These are phyloP conservation scores for Metacarcinus magister DNA, from an alignment of 2,888 invertebrate genomes.

Conservation along the genomic window DNA sequence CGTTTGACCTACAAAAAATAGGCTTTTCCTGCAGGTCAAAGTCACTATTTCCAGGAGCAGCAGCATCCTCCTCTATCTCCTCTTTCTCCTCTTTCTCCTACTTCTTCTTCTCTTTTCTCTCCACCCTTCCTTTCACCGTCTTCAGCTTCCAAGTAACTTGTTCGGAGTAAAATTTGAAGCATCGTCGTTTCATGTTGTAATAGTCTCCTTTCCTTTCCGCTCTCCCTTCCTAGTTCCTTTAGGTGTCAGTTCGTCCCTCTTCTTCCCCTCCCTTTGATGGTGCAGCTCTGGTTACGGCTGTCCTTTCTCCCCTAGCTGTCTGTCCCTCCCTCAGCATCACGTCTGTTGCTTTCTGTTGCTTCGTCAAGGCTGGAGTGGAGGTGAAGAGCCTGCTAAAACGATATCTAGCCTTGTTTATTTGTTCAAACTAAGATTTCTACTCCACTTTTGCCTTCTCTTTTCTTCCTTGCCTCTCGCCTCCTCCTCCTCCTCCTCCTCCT, in stretches of 20 bases:
- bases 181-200: not conserved
- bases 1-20: no score
- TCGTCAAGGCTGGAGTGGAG: not conserved
- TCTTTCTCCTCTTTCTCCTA: not conserved
- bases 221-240: not conserved
- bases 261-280: not conserved
- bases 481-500: not conserved
- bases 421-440: not conserved
- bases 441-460: not conserved
- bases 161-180: not conserved
- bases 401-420: not conserved
- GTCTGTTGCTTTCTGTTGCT: not conserved
- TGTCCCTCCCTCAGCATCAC: not conserved
- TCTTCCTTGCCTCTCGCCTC: not conserved
- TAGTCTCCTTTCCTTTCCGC: not conserved
- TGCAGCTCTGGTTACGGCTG: no score
- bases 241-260: no score
- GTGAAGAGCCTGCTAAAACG: not conserved
- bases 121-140: not conserved
- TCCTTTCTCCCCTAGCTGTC: not conserved
- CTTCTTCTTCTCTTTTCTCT: not conserved
- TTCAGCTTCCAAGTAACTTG: not conserved
- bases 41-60: not conserved
- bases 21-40: not conserved
- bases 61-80: not conserved